Conservation (phyloP, 1,140 invertebrate species). For the Anoplolepis gracilipes region DNA sequence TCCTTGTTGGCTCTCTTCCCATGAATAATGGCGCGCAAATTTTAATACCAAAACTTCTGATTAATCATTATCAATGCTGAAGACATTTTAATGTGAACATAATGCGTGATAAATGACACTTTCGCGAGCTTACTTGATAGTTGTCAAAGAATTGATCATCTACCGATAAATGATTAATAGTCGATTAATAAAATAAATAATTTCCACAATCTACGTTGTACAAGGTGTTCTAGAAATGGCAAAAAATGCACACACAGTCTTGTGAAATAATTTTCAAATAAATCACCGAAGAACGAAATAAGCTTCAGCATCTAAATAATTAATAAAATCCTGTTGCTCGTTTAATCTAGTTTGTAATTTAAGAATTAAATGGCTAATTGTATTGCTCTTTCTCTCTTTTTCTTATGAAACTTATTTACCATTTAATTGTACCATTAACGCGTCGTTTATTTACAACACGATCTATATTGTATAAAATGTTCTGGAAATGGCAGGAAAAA, state of each 20-base stretch:
- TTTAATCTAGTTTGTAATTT: neutral
- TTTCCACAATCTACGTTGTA: neutral
- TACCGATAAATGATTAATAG: too few species aligned
- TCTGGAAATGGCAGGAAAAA: neutral
- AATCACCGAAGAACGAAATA: neutral
- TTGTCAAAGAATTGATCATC: neutral
- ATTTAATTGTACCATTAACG: neutral
- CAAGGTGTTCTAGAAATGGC: neutral
- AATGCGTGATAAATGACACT: conserved; percentile 23
- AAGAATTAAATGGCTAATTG: neutral
- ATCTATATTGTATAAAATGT: neutral
- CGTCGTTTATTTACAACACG: neutral
- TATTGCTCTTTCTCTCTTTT: neutral
- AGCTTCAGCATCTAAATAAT: neutral
- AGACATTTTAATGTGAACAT: conserved; percentile 3
- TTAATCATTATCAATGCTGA: conserved; percentile 10
- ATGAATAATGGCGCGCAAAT: conserved; percentile 1
- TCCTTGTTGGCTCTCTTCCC: neutral
- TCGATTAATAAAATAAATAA: too few species aligned
- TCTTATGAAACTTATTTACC: neutral
- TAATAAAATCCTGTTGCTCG: neutral
- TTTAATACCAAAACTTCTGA: conserved; percentile 23
- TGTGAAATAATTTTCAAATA: neutral
- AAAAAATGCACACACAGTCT: neutral
- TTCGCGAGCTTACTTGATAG: neutral